Percentiles rank a stretch among this genome's conserved stretches.
Conservation (phyloP, 2,797 vertebrate genomes). For the Periophthalmus magnuspinnatus region DNA sequence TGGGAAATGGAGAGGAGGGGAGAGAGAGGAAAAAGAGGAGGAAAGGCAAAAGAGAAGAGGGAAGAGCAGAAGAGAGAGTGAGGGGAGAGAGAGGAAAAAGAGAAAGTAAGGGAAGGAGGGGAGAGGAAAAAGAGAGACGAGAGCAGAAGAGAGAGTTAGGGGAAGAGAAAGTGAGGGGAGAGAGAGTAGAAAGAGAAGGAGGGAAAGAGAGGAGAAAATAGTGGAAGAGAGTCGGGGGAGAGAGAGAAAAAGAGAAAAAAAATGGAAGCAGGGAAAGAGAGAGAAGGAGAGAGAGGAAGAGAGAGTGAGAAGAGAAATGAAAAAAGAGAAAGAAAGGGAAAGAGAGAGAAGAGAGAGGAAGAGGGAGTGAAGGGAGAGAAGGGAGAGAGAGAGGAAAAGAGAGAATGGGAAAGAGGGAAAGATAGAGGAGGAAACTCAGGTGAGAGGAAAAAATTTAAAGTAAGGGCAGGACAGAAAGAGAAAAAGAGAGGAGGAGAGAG, state of each 20-base stretch:
- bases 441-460: too few relatives aligned
- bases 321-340: too few relatives aligned
- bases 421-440: background rate
- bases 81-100: too few relatives aligned
- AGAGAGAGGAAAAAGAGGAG: background rate
- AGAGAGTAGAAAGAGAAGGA: background rate
- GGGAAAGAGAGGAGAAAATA: background rate
- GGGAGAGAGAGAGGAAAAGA: too few relatives aligned
- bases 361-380: background rate
- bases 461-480: too few relatives aligned
- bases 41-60: background rate
- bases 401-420: background rate
- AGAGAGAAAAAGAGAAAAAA: background rate
- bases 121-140: background rate
- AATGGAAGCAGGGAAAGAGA: too few relatives aligned
- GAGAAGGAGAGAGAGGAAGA: too few relatives aligned
- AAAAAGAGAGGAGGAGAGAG: too few relatives aligned
- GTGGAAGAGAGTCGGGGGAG: background rate
- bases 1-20: background rate
- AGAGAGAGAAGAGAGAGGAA: background rate
- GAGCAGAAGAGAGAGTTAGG: background rate
- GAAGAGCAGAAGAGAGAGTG: background rate
- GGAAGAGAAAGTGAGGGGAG: slow-evolving; percentile 20
- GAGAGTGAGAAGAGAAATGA: too few relatives aligned
- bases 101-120: background rate